Percentiles rank a stretch among this genome's conserved stretches.
Conservation (phyloP, 2,888 invertebrate species). For the Leucoptera coffeella region DNA sequence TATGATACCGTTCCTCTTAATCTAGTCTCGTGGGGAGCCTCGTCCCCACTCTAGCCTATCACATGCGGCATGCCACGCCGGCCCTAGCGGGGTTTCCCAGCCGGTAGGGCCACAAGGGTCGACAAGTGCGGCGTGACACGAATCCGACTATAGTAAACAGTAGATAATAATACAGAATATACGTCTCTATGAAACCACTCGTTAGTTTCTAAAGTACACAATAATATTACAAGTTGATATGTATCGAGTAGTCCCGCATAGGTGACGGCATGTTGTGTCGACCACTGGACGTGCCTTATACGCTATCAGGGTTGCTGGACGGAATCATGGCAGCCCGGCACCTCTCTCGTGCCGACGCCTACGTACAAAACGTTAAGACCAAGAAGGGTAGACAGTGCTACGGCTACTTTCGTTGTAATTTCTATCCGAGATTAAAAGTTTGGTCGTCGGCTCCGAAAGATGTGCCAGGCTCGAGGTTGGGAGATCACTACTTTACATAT, state of each 20-base stretch:
- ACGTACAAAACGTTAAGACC: no score
- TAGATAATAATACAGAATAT: slow-evolving; percentile 50
- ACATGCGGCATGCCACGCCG: slow-evolving; percentile 48
- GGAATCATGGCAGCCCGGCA: slow-evolving; percentile 50
- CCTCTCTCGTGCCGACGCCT: slow-evolving; percentile 11
- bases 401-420: no score
- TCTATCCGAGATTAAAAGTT: no score
- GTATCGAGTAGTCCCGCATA: slow-evolving; percentile 66
- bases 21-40: slow-evolving; percentile 49
- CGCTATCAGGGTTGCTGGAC: slow-evolving; percentile 54
- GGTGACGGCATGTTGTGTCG: slow-evolving; percentile 50
- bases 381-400: no score
- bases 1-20: slow-evolving; percentile 53
- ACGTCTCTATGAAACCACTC: slow-evolving; percentile 53
- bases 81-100: slow-evolving; percentile 20
- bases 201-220: slow-evolving; percentile 48
- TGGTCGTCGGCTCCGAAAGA: no score
- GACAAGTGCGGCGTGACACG: slow-evolving; percentile 35
- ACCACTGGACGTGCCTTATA: slow-evolving; percentile 54
- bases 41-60: slow-evolving; percentile 46
- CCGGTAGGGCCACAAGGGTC: slow-evolving; percentile 18
- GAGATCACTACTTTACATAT: slow-evolving; percentile 49
- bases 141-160: slow-evolving; percentile 30
- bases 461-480: no score
- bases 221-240: slow-evolving; percentile 66